phyloP scores from a whole-genome alignment of 2,888 invertebrate genomes.

The Didymodactylos carnosus region DNA sequence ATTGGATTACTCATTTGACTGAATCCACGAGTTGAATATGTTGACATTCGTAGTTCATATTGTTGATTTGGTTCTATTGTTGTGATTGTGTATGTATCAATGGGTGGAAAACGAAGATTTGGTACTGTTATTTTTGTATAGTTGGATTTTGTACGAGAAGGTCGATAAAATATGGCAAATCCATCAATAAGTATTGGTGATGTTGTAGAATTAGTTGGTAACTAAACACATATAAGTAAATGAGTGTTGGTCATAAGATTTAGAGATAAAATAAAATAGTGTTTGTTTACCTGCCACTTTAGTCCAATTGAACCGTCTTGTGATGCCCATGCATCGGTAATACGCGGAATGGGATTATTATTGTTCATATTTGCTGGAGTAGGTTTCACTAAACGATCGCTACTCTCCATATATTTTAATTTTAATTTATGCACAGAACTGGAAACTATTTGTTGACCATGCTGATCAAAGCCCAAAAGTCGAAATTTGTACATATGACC shows the following conservation, averaged over 20 bases:
- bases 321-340: constrained; percentile 4
- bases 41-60: constrained; percentile 10
- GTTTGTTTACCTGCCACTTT: constrained; percentile 8
- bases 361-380: background rate
- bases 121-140: constrained; percentile 7
- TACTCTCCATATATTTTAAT: background rate
- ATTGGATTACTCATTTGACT: constrained; percentile 12
- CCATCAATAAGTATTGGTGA: constrained; percentile 7
- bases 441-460: background rate
- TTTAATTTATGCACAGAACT: background rate
- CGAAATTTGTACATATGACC: constrained; percentile 2
- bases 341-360: background rate
- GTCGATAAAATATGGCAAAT: constrained; percentile 9
- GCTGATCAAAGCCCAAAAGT: background rate
- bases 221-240: background rate
- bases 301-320: background rate
- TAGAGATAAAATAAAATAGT: too few relatives aligned
- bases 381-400: background rate
- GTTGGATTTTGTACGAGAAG: background rate
- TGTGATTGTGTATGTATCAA: constrained; percentile 7
- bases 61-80: background rate
- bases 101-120: background rate
- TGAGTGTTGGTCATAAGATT: background rate
- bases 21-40: constrained; percentile 10
- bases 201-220: background rate